Base-by-base conservation (phyloP, 1,140 invertebrate genomes). In the Aleiodes sp. region DNA sequence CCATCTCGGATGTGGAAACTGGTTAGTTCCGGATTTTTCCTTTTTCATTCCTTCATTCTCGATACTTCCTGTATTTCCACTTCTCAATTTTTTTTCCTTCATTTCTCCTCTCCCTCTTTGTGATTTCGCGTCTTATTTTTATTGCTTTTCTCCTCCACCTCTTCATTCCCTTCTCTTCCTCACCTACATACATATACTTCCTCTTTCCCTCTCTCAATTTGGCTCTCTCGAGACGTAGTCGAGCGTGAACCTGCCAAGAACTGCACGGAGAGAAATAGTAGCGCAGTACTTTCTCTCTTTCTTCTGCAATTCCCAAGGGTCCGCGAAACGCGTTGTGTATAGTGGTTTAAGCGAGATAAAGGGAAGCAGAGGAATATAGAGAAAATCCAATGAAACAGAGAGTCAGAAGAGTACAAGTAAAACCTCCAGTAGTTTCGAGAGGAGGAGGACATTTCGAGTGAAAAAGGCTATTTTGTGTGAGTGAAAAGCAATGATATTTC, bases 301-400 rank as follows among this genome's bases (percentile, higher is more conserved):
- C 33, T 60, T 63, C 70, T 67, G 70, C 72, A 43, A 73, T 70
- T 19, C 72, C 43, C 71, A 33, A 52, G 68, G 72, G 76, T 66
- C n/a, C 46, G 71, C 70, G 69, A 73, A 75, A 33, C 19, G 43
- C 21, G 41, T 31, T 56, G 37, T 26, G 41, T 28, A 52, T 52
- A 52, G 46, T 52, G 46, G 74, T 62, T 70, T 79, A 77, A 76
- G 73, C 74, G 75, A 74, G 72, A 79, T 79, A 75, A 76, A 76
- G 72, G 61, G 70, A 70, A 66, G n/a, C n/a, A 70, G 33, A 70
- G 59, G 75, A 76, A 73, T 75, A 78, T 78, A 72, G 72, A 31
- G 68, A 76, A 73, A 76, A 76, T 75, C 74, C 72, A 70, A 77
- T 73, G 74, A 77, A 79, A 75, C 75, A 79, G 77, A n/a, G n/a